Percentiles rank a stretch among this genome's conserved stretches.
These are phyloP conservation scores for Leucophenga varia DNA, from an alignment of 1,140 invertebrate genomes.

Conservation along the genomic window DNA sequence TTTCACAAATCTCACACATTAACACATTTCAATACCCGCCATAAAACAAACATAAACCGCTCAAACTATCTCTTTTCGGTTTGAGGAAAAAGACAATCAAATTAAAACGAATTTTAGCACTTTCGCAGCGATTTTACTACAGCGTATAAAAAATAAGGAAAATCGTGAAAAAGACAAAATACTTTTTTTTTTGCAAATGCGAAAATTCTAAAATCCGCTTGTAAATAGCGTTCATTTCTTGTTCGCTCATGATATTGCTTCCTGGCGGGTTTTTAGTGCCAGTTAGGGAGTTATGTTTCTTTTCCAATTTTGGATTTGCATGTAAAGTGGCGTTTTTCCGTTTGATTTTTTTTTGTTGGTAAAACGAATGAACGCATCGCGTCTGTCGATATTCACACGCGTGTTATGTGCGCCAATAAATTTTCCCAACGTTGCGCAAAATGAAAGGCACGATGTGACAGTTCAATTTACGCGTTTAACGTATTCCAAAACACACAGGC, in stretches of 20 bases:
- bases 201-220: conserved; percentile 43
- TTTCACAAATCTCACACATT: conserved; percentile 40
- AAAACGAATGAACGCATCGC: too few relatives aligned
- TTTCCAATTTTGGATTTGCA: conserved; percentile 29
- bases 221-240: conserved; percentile 35
- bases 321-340: conserved; percentile 20
- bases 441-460: conserved; percentile 32
- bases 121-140: conserved; percentile 1
- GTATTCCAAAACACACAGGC: too few relatives aligned
- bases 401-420: conserved; percentile 37
- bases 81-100: neutral
- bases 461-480: conserved; percentile 35
- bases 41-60: too few relatives aligned
- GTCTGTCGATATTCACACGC: conserved; percentile 41
- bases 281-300: conserved; percentile 24
- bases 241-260: conserved; percentile 3
- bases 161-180: too few relatives aligned
- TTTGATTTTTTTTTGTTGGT: too few relatives aligned
- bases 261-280: neutral
- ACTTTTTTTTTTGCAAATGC: too few relatives aligned
- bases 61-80: too few relatives aligned
- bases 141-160: neutral
- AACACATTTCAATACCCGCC: conserved; percentile 32
- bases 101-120: conserved; percentile 38
- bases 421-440: conserved; percentile 10